Conservation (phyloP, 2,888 invertebrate genomes). For the Ormia ochracea region DNA sequence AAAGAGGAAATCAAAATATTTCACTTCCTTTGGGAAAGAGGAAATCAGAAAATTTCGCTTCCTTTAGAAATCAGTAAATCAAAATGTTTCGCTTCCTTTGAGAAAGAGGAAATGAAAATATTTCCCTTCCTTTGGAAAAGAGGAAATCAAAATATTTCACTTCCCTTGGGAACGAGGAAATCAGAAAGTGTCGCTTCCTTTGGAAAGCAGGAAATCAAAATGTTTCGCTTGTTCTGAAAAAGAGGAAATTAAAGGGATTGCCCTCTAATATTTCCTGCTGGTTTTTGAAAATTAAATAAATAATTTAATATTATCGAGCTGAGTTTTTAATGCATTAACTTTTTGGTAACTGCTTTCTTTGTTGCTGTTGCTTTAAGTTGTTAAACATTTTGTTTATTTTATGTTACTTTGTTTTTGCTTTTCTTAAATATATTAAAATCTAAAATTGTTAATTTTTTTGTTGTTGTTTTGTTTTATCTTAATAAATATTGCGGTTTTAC, state of each 20-base stretch:
- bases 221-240: too few species aligned
- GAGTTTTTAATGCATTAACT: slow-evolving; percentile 16
- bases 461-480: slow-evolving; percentile 21
- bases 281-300: slow-evolving; percentile 14
- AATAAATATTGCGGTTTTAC: slow-evolving; percentile 61
- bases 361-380: slow-evolving; percentile 30
- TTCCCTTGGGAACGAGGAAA: too few species aligned
- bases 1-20: too few species aligned
- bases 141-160: too few species aligned
- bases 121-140: too few species aligned
- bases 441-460: slow-evolving; percentile 40
- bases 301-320: slow-evolving; percentile 25
- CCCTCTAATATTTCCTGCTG: slow-evolving; percentile 29
- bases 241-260: slow-evolving; percentile 5
- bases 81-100: too few species aligned
- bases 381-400: slow-evolving; percentile 19
- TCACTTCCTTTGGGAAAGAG: too few species aligned
- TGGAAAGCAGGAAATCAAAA: neutral
- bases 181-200: too few species aligned
- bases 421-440: slow-evolving; percentile 29
- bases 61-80: too few species aligned
- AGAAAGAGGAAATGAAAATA: too few species aligned
- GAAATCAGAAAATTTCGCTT: too few species aligned
- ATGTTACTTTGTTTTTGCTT: too few species aligned
- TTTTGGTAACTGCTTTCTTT: slow-evolving; percentile 64